phyloP scores from a whole-genome alignment of 2,888 invertebrate genomes.

The Andrena bicolor region DNA sequence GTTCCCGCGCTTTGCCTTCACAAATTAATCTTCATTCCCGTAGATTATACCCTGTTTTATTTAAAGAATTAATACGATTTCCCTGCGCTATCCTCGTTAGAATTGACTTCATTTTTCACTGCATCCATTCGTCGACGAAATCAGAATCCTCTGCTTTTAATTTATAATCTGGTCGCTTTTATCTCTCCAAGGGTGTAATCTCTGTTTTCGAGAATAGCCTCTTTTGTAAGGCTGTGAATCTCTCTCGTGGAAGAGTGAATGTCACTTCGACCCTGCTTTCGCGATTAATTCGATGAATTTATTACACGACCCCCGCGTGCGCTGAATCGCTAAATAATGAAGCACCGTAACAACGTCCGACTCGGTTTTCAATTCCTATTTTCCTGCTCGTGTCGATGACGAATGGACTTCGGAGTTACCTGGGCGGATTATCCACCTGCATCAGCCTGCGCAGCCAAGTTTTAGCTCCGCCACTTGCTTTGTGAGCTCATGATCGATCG shows the following conservation, averaged over 20 bases:
- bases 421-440: slow-evolving; percentile 38
- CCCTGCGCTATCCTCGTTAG: not conserved
- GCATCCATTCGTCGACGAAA: not conserved
- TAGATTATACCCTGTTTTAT: not conserved
- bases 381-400: slow-evolving; percentile 21
- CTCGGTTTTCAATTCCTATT: slow-evolving; percentile 20
- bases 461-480: slow-evolving; percentile 47
- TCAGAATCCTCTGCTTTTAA: not conserved
- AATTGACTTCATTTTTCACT: not conserved
- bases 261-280: not conserved
- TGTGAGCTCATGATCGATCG: slow-evolving; percentile 52
- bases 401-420: slow-evolving; percentile 8
- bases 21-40: slow-evolving; percentile 4
- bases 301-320: not conserved
- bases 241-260: not conserved
- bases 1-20: not conserved
- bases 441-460: slow-evolving; percentile 37
- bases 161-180: not conserved
- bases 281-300: not conserved
- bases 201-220: too few species aligned
- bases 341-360: not conserved
- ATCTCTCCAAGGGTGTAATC: not conserved
- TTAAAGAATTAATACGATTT: slow-evolving; percentile 4
- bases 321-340: slow-evolving; percentile 3
- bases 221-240: not conserved